These are phyloP conservation scores for Xestia ashworthii DNA, from an alignment of 2,888 invertebrate species.

Conservation along the genomic window DNA sequence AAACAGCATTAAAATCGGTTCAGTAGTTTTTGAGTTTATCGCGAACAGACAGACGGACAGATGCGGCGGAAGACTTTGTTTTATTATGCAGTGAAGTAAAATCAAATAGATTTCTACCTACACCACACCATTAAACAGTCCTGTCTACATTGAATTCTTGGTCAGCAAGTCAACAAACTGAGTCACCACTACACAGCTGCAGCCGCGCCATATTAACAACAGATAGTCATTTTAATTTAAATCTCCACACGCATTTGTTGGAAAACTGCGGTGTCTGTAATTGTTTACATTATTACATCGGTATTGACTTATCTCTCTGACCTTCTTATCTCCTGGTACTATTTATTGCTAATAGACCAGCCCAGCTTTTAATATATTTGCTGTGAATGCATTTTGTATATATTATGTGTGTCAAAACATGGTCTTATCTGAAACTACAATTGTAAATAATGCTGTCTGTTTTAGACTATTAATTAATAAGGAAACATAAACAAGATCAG, in stretches of 20 bases:
- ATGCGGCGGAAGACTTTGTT: too few species aligned
- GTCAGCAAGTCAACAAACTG: conserved; percentile 47
- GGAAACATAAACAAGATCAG: not conserved
- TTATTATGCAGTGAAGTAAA: too few species aligned
- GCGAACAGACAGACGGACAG: too few species aligned
- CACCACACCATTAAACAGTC: not conserved
- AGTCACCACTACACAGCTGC: conserved; percentile 72
- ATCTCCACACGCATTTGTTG: conserved; percentile 66
- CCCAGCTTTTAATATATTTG: conserved; percentile 5
- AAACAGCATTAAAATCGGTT: too few species aligned
- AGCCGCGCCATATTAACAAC: conserved; percentile 64
- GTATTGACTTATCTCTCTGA: conserved; percentile 50
- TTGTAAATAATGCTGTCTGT: conserved; percentile 10
- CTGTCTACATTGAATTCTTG: conserved; percentile 35
- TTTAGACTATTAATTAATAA: not conserved
- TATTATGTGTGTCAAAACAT: not conserved
- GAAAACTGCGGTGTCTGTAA: conserved; percentile 62
- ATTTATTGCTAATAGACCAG: conserved; percentile 47
- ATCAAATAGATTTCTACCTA: not conserved
- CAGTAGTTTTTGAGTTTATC: too few species aligned
- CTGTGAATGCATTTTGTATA: not conserved
- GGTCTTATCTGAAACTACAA: not conserved
- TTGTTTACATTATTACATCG: conserved; percentile 63
- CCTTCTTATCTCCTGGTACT: conserved; percentile 56
- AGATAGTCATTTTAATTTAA: conserved; percentile 73